Conservation (phyloP, 2,888 invertebrate genomes). For the Dynastes grantii region DNA sequence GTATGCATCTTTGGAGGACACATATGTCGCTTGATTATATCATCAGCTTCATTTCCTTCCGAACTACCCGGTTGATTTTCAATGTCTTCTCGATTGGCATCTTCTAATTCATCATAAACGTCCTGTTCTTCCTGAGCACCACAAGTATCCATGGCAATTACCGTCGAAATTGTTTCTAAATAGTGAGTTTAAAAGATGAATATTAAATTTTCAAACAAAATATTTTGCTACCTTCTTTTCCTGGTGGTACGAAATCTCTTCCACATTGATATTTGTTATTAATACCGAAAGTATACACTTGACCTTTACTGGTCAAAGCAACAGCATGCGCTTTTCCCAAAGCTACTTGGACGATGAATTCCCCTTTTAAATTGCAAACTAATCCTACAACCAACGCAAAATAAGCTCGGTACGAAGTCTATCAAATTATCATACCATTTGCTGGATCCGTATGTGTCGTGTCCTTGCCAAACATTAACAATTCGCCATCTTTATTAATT, state of each 20-base stretch:
- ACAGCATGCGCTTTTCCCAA: slow-evolving; percentile 98
- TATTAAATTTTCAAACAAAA: slow-evolving; percentile 3
- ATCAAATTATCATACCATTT: slow-evolving; percentile 69
- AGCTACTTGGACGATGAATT: slow-evolving; percentile 77
- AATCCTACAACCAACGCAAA: slow-evolving; percentile 61
- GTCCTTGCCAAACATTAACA: slow-evolving; percentile 97
- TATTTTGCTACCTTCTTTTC: slow-evolving; percentile 73
- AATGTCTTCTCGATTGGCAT: slow-evolving; percentile 71
- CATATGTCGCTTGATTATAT: slow-evolving; percentile 62
- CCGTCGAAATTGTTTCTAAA: slow-evolving; percentile 54
- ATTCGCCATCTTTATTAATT: slow-evolving; percentile 87
- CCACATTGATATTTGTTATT: slow-evolving; percentile 99
- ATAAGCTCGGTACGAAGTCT: background rate
- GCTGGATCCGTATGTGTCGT: slow-evolving; percentile 85
- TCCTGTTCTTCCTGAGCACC: slow-evolving; percentile 71
- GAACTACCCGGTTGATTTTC: slow-evolving; percentile 70
- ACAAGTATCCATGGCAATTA: slow-evolving; percentile 75
- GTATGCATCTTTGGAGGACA: slow-evolving; percentile 83
- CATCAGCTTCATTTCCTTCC: slow-evolving; percentile 63
- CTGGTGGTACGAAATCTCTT: slow-evolving; percentile 80
- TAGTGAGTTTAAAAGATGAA: slow-evolving; percentile 9
- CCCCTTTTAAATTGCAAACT: slow-evolving; percentile 67
- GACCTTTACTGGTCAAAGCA: slow-evolving; percentile 89
- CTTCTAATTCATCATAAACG: slow-evolving; percentile 74
- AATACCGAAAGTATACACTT: slow-evolving; percentile 95